Evolutionary conservation across 1,140 invertebrate genomes (phyloP).

Genomic region (Acromyrmex heyeri): DNA sequence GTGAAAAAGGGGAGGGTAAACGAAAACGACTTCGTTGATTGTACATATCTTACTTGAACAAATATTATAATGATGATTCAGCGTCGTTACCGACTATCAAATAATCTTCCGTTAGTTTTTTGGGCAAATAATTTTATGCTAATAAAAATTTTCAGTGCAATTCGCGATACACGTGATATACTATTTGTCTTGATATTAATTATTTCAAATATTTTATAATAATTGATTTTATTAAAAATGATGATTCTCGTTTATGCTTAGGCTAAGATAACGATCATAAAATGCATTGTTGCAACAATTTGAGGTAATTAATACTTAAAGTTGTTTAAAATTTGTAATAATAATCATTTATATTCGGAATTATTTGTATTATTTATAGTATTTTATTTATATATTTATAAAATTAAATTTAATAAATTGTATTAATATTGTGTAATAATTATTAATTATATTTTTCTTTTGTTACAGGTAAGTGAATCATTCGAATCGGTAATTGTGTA

Average conservation of each 20-base stretch:
- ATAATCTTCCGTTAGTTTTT: slow-evolving; percentile 55
- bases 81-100: slow-evolving; percentile 68
- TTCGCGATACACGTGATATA: background rate
- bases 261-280: background rate
- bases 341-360: background rate
- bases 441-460: slow-evolving; percentile 46
- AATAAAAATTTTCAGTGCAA: slow-evolving; percentile 32
- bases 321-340: background rate
- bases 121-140: slow-evolving; percentile 35
- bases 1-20: slow-evolving; percentile 24
- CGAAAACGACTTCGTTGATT: slow-evolving; percentile 47
- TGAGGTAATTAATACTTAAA: background rate
- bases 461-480: slow-evolving; percentile 73
- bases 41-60: slow-evolving; percentile 65
- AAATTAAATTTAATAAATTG: slow-evolving; percentile 10
- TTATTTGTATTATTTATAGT: background rate
- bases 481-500: background rate
- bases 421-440: background rate
- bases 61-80: slow-evolving; percentile 74
- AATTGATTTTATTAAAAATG: background rate
- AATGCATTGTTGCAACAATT: background rate
- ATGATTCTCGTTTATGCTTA: background rate
- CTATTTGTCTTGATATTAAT: background rate
- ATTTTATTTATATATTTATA: background rate
- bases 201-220: background rate